These are phyloP conservation scores for Sebastes hubbsi DNA, from an alignment of 2,797 vertebrate species.

Conservation along the genomic window DNA sequence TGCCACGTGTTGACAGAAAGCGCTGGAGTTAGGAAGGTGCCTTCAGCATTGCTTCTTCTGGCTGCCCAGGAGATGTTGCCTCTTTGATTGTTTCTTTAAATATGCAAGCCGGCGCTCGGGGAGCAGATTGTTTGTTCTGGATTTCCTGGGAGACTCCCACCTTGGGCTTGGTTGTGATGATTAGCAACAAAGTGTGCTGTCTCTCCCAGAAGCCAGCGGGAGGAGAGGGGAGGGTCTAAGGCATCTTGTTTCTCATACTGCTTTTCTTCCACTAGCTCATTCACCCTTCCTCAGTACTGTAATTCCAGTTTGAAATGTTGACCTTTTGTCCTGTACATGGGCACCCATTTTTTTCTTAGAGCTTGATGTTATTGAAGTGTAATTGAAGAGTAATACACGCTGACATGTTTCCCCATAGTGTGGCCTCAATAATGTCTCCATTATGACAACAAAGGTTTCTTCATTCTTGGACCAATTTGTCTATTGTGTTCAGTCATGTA, in stretches of 20 bases:
- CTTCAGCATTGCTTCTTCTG: conserved; percentile 69
- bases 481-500: conserved; percentile 55
- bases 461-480: conserved; percentile 50
- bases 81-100: conserved; percentile 89
- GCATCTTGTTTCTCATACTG: conserved; percentile 21
- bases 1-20: conserved; percentile 66
- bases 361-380: conserved; percentile 26
- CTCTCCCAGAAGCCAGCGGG: conserved; percentile 63
- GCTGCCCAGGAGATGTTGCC: conserved; percentile 80
- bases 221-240: conserved; percentile 36
- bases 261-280: conserved; percentile 13
- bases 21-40: conserved; percentile 47
- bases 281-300: not conserved
- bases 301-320: conserved; percentile 20
- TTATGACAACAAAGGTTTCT: conserved; percentile 53
- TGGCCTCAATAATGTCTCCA: conserved; percentile 38
- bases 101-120: conserved; percentile 76
- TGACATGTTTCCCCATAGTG: conserved; percentile 37
- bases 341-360: not conserved
- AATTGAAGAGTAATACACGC: conserved; percentile 33
- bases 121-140: conserved; percentile 82
- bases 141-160: conserved; percentile 83
- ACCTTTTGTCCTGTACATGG: conserved; percentile 16
- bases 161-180: conserved; percentile 83
- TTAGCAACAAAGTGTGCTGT: conserved; percentile 73